Conservation (phyloP, 2,888 invertebrate species). For the Apamea anceps region DNA sequence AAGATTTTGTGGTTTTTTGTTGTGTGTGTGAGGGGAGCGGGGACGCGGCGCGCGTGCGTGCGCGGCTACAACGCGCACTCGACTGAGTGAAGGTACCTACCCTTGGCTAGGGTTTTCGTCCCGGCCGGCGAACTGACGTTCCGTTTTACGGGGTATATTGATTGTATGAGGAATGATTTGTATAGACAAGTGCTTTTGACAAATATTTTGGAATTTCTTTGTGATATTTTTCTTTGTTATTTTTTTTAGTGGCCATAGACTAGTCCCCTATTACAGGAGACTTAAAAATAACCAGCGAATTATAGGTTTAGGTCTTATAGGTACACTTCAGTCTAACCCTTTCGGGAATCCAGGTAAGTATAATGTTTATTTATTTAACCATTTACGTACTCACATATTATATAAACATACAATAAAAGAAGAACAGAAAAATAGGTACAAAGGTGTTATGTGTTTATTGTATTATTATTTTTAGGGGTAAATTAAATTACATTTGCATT, state of each 20-base stretch:
- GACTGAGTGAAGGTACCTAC: conserved; percentile 81
- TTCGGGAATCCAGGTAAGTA: background rate
- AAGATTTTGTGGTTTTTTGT: conserved; percentile 83
- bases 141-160: conserved; percentile 77
- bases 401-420: background rate
- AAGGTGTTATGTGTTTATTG: too few relatives aligned
- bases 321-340: background rate
- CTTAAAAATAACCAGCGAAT: background rate
- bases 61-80: conserved; percentile 78
- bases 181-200: background rate
- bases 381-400: background rate
- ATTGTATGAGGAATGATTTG: conserved; percentile 44
- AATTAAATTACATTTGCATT: too few relatives aligned
- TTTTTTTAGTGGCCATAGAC: background rate
- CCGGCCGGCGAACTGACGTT: conserved; percentile 84
- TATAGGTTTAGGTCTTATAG: background rate
- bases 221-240: background rate
- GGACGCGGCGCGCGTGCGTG: conserved; percentile 71
- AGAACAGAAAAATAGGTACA: too few relatives aligned
- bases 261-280: background rate
- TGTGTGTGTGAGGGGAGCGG: conserved; percentile 73
- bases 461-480: too few relatives aligned
- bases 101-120: conserved; percentile 85
- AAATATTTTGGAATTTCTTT: background rate
- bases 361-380: background rate